Evolutionary conservation across 2,113 vertebrate species (phyloP), one percentile per base, ranked within the genome.

Genomic region (Peromyscus leucopus): DNA sequence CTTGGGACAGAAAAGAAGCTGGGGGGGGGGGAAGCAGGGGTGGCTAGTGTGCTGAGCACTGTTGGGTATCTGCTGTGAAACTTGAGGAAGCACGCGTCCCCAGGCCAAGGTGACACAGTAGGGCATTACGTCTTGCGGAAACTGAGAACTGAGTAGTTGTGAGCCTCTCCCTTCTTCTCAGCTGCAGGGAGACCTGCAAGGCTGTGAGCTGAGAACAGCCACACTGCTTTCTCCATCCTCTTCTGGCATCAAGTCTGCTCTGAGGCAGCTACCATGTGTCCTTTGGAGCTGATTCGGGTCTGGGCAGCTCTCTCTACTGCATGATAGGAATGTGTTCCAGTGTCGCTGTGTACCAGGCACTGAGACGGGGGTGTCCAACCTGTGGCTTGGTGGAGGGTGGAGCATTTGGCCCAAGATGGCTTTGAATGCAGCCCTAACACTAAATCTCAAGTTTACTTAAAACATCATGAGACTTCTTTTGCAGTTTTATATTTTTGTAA

Each of bases 41-140:
- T n/a, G 42, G 46, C 2, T 13, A 1, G 4, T 7, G 36, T 22
- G 17, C 7, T 39, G 33, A 17, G n/a, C 10, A 11, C 33, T 0
- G 61, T 13, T 0, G 0, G 33, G 15, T 24, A 1, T n/a, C 75
- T 28, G 15, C 75, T 42, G 75, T 19, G 46, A 16, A 5, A 19
- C 24, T 55, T 26, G 74, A n/a, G 22, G 22, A 13, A 12, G 2
- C 71, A 0, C 2, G 0, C 24, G 36, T 67, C 16, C 48, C 57
- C 0, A 24, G 65, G 46, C 79, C 5, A 15, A 28, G 48, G 15
- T 26, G 24, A 3, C 13, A 8, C 39, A 17, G n/a, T 11, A 9
- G 48, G 21, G 24, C 13, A 1, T 19, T 19, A 39, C 2, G 10
- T 0, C 24, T 9, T 89, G 71, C 87, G 21, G 72, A 61, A 57